Conservation (phyloP, 1,140 invertebrate species). For the Platorchestia sp. region DNA sequence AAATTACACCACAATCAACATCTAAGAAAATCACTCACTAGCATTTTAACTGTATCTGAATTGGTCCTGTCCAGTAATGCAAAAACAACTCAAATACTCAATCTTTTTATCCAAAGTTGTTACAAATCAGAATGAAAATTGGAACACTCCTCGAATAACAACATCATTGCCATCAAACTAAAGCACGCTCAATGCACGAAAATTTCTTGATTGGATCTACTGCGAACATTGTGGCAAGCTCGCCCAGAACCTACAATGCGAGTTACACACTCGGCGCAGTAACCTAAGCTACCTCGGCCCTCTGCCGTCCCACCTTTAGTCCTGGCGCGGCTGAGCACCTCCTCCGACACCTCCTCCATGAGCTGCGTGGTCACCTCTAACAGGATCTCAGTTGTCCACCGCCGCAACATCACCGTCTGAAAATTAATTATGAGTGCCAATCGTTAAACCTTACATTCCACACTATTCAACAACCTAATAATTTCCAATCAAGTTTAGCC, state of each 20-base stretch:
- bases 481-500: constrained; percentile 67
- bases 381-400: constrained; percentile 90
- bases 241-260: not conserved
- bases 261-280: not conserved
- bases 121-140: not conserved
- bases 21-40: not conserved
- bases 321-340: constrained; percentile 78
- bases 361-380: constrained; percentile 93
- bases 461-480: constrained; percentile 33
- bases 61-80: not conserved
- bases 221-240: too few relatives aligned
- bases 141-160: not conserved
- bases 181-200: not conserved
- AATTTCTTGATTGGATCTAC: not conserved
- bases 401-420: constrained; percentile 89
- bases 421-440: constrained; percentile 59
- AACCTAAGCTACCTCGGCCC: not conserved
- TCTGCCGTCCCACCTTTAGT: constrained; percentile 75
- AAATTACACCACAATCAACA: not conserved
- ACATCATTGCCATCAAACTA: not conserved
- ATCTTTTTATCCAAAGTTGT: not conserved
- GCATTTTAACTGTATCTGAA: not conserved
- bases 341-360: constrained; percentile 84
- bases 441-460: constrained; percentile 17
- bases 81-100: not conserved